phyloP scores from a whole-genome alignment of 2,797 vertebrate genomes.

The Amazonetta brasiliensis region DNA sequence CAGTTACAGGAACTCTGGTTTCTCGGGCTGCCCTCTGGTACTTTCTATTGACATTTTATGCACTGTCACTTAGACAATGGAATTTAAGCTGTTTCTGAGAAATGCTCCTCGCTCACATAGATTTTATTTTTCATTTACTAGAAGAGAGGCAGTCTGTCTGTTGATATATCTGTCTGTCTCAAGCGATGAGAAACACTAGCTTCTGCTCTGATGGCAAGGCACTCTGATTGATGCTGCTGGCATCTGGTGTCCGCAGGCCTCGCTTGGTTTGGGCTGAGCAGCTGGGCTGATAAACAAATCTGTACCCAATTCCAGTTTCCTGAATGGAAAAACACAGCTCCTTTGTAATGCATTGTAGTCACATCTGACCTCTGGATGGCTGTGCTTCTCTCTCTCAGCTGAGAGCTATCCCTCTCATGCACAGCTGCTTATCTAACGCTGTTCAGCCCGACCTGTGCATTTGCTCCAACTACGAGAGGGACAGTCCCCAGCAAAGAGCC shows the following conservation, averaged over 20 bases:
- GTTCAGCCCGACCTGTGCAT: background rate
- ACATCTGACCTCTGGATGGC: constrained; percentile 45
- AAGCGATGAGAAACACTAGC: background rate
- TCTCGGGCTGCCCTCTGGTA: background rate
- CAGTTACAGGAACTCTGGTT: background rate
- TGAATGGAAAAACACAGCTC: constrained; percentile 71
- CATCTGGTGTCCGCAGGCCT: constrained; percentile 53
- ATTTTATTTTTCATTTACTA: background rate
- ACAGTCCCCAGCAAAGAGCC: background rate
- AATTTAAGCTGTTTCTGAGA: background rate
- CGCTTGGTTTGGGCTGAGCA: background rate
- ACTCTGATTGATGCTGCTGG: constrained; percentile 38
- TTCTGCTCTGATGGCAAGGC: background rate
- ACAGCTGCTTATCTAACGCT: constrained; percentile 54
- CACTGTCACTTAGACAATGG: background rate
- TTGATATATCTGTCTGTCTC: constrained; percentile 13
- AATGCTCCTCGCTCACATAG: background rate
- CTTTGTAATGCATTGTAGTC: constrained; percentile 65
- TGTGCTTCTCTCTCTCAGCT: background rate
- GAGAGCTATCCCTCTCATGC: constrained; percentile 40
- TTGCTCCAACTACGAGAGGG: background rate
- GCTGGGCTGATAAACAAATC: constrained; percentile 70
- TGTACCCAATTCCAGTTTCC: constrained; percentile 59
- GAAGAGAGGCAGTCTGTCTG: background rate
- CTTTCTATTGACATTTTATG: background rate